Conservation (phyloP, 2,888 invertebrate genomes). For the Anthophora plumipes region DNA sequence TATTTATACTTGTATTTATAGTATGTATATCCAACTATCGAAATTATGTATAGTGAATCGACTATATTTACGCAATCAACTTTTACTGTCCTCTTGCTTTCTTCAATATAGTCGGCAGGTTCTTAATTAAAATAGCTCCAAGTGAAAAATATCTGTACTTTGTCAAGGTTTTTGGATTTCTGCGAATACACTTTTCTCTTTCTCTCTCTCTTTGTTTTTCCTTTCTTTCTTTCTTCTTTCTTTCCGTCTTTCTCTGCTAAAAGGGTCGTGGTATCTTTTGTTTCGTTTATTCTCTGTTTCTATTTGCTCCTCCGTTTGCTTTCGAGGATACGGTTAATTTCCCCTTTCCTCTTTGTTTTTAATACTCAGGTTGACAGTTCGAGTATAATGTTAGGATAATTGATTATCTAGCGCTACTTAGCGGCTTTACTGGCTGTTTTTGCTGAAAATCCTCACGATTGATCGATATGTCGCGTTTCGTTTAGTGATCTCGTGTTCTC, state of each 20-base stretch:
- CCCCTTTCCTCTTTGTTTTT: background rate
- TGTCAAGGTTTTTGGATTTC: conserved; percentile 69
- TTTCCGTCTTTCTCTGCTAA: conserved; percentile 34
- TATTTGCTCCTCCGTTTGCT: too few species aligned
- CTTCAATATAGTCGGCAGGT: conserved; percentile 23
- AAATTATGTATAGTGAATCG: conserved; percentile 61
- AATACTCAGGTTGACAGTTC: background rate
- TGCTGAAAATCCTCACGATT: conserved; percentile 15
- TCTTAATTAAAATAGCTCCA: conserved; percentile 77
- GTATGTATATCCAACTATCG: conserved; percentile 61
- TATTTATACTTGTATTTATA: conserved; percentile 61
- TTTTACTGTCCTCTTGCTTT: conserved; percentile 34
- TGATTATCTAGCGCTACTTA: conserved; percentile 31
- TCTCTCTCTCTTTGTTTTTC: background rate
- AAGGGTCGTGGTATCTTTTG: conserved; percentile 43
- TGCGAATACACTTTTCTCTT: background rate
- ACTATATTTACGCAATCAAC: conserved; percentile 45
- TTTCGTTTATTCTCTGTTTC: too few species aligned
- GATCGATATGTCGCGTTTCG: conserved; percentile 56
- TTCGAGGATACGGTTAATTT: conserved; percentile 6
- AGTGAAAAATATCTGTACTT: conserved; percentile 79
- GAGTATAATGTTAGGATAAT: conserved; percentile 5
- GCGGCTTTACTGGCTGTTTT: background rate
- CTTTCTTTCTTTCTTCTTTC: background rate
- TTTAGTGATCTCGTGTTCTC: background rate